A percentile compares a stretch with the other conserved stretches of the same genome.
These are phyloP conservation scores for Phoxinus phoxinus DNA, from an alignment of 2,113 vertebrate genomes.

Conservation along the genomic window DNA sequence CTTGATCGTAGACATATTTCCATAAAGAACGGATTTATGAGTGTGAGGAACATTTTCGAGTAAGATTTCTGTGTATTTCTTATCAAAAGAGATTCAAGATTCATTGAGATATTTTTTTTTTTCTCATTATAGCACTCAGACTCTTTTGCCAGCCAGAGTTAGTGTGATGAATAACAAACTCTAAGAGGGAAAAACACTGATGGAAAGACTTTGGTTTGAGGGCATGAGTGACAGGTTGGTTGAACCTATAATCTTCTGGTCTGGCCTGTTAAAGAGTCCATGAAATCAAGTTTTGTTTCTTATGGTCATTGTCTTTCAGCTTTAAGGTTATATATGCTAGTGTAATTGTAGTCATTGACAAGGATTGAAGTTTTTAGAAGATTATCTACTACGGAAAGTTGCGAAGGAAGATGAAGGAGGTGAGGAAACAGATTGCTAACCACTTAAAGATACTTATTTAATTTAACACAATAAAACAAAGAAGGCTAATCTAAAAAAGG, in stretches of 20 bases:
- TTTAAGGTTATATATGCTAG: not conserved
- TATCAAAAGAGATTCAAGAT: not conserved
- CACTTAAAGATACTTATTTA: too few relatives aligned
- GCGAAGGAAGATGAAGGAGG: too few relatives aligned
- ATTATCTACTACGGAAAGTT: not conserved
- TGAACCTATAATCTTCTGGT: not conserved
- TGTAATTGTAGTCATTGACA: not conserved
- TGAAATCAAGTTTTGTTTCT: not conserved
- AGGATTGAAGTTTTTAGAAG: not conserved
- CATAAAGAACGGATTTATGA: not conserved
- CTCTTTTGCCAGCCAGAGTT: constrained; percentile 28
- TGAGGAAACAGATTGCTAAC: too few relatives aligned
- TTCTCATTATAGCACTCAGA: not conserved
- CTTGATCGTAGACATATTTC: not conserved
- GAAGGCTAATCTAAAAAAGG: too few relatives aligned
- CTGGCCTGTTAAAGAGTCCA: not conserved
- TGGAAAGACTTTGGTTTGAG: constrained; percentile 3
- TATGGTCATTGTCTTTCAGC: not conserved
- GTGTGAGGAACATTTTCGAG: not conserved
- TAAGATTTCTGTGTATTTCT: not conserved
- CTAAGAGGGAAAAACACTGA: not conserved
- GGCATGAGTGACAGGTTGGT: not conserved
- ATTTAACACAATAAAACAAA: too few relatives aligned
- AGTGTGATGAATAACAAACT: constrained; percentile 16
- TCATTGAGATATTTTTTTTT: not conserved